A percentile compares a stretch with the other conserved stretches of the same genome.
Evolutionary conservation across 1,140 invertebrate genomes (phyloP).

Genomic region (Leptinotarsa defecta): DNA sequence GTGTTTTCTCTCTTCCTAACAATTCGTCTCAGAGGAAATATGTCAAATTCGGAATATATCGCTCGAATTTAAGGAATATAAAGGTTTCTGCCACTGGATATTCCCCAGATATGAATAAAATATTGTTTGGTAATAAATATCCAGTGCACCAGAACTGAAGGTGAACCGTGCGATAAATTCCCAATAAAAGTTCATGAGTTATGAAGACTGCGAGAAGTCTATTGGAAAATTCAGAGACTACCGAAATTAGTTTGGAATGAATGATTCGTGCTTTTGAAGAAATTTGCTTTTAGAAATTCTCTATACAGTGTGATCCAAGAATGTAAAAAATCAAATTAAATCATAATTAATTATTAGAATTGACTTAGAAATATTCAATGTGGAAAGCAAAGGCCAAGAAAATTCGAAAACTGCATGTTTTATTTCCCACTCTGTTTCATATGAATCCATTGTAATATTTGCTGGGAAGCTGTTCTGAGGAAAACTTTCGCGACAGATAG

Average conservation of each 20-base stretch:
- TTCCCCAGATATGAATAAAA: constrained; percentile 4
- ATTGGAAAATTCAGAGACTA: background rate
- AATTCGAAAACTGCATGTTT: too few species aligned
- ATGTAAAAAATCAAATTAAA: too few species aligned
- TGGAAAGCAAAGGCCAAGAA: too few species aligned
- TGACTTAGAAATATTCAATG: too few species aligned
- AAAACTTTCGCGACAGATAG: too few species aligned
- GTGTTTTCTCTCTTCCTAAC: background rate
- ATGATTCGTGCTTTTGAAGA: too few species aligned
- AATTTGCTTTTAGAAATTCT: too few species aligned
- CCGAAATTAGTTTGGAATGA: background rate
- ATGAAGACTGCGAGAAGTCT: background rate
- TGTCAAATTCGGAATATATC: background rate
- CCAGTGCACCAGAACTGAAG: background rate
- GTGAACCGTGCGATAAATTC: background rate
- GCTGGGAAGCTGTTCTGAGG: too few species aligned
- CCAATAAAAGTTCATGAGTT: background rate
- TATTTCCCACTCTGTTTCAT: too few species aligned
- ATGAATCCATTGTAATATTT: too few species aligned
- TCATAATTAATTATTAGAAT: too few species aligned
- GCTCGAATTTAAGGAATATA: background rate
- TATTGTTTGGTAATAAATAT: constrained; percentile 3
- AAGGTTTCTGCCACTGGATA: background rate
- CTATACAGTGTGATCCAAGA: too few species aligned
- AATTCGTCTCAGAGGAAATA: background rate